Evolutionary conservation across 2,797 vertebrate genomes (phyloP).

Genomic region (Gouania willdenowi): DNA sequence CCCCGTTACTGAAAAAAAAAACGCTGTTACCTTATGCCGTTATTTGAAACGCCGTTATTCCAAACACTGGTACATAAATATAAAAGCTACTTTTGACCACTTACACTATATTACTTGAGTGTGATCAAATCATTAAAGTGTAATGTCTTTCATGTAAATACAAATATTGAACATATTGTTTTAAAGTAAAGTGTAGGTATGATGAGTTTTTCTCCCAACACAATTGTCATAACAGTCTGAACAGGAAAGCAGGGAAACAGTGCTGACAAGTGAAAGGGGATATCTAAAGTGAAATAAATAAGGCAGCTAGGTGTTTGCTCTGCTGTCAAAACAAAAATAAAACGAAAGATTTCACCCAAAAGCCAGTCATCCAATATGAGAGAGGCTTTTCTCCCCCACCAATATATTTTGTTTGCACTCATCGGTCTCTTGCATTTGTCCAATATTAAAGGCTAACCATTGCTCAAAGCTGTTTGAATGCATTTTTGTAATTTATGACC

Average conservation of each 20-base stretch:
- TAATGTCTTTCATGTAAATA: no score
- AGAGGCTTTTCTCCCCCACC: conserved; percentile 8
- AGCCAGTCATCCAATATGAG: conserved; percentile 4
- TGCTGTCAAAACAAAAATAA: background rate
- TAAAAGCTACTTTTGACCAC: no score
- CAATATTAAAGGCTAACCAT: no score
- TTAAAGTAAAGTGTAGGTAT: background rate
- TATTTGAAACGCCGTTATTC: no score
- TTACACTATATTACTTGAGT: no score
- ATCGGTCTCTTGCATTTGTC: background rate
- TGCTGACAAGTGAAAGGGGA: background rate
- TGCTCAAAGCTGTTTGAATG: no score
- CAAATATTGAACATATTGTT: background rate
- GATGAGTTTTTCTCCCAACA: no score
- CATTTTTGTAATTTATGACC: no score
- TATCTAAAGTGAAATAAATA: background rate
- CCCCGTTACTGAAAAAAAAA: no score
- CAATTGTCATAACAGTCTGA: background rate
- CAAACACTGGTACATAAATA: no score
- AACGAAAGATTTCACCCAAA: conserved; percentile 4
- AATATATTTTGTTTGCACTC: background rate
- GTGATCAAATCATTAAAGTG: no score
- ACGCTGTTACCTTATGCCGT: no score
- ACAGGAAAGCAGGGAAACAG: background rate
- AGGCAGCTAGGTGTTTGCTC: background rate